Conservation (phyloP, 1,140 invertebrate species). For the Plodia interpunctella region DNA sequence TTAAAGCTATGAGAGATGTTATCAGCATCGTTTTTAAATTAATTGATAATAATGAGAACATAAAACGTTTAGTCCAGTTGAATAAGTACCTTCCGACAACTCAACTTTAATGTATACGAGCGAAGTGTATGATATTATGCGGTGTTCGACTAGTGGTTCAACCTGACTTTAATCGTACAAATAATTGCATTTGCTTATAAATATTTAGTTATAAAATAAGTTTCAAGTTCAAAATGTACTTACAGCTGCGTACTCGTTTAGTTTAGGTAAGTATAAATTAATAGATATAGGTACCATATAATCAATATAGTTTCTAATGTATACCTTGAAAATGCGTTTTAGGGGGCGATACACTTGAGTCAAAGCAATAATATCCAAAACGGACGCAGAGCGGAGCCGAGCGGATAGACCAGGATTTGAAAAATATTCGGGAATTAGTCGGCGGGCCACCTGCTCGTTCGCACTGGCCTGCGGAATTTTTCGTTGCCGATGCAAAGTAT, state of each 20-base stretch:
- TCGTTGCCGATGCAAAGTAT: constrained; percentile 63
- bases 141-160: no score
- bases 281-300: no score
- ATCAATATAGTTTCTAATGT: no score
- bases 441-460: constrained; percentile 49
- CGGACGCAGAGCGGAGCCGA: constrained; percentile 12
- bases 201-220: neutral
- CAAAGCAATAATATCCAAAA: constrained; percentile 22
- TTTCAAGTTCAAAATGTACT: neutral
- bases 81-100: no score
- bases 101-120: no score
- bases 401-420: constrained; percentile 30
- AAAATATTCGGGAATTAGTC: constrained; percentile 46
- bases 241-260: no score
- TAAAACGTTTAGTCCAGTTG: no score
- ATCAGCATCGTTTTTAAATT: neutral
- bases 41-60: no score
- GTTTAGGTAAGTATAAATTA: no score
- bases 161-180: no score
- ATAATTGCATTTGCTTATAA: no score
- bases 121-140: no score
- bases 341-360: neutral
- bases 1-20: neutral
- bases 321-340: neutral
- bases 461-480: constrained; percentile 56